Evolutionary conservation across 1,140 invertebrate genomes (phyloP).

Genomic region (Anastrepha obliqua): DNA sequence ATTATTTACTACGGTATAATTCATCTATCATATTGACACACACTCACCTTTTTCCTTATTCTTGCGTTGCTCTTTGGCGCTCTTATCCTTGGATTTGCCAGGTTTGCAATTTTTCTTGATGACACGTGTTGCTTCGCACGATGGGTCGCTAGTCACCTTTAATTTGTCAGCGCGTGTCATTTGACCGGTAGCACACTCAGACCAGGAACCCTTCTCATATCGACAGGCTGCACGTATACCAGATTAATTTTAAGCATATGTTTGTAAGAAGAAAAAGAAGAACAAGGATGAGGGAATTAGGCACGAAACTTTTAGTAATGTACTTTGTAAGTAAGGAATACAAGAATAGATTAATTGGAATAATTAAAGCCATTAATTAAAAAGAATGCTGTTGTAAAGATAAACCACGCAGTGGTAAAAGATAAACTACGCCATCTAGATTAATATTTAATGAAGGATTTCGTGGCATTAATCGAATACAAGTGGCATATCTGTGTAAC

Average conservation of each 20-base stretch:
- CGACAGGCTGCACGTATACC: slow-evolving; percentile 78
- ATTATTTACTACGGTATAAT: too few species aligned
- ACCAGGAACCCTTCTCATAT: slow-evolving; percentile 89
- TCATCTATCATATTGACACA: not conserved
- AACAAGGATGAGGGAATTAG: not conserved
- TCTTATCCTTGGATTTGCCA: slow-evolving; percentile 74
- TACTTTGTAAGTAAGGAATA: not conserved
- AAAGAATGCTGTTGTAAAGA: slow-evolving; percentile 10
- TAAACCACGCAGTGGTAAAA: not conserved
- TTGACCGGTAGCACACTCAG: slow-evolving; percentile 82
- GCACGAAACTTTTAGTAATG: not conserved
- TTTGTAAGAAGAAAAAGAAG: not conserved
- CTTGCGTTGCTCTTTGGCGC: slow-evolving; percentile 72
- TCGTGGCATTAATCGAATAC: too few species aligned
- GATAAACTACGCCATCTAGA: too few species aligned
- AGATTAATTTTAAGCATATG: slow-evolving; percentile 26
- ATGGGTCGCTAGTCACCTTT: slow-evolving; percentile 82
- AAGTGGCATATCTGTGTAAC: too few species aligned
- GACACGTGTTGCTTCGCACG: slow-evolving; percentile 82
- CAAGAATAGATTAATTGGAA: slow-evolving; percentile 3
- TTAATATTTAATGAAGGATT: too few species aligned
- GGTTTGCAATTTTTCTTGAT: slow-evolving; percentile 84
- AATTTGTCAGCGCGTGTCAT: slow-evolving; percentile 83
- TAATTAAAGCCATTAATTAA: slow-evolving; percentile 19
- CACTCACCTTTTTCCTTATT: slow-evolving; percentile 73